Evolutionary conservation across 2,888 invertebrate species (phyloP), one percentile per base, ranked within the genome.

Genomic region (Cheilosia pagana): DNA sequence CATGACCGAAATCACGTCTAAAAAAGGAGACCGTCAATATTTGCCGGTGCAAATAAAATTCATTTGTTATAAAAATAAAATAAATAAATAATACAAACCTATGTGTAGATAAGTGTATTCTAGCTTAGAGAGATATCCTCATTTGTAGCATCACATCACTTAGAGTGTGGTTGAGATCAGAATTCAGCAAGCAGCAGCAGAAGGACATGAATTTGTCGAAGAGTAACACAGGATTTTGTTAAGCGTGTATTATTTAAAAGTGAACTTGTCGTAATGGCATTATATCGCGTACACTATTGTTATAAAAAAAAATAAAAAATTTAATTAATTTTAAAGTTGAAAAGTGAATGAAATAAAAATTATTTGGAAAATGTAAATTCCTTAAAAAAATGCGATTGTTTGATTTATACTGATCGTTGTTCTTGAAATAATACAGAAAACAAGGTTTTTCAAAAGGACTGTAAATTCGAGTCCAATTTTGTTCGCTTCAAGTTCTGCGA

Each of bases 101-200:
- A 41, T 23, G 60, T 76, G 59, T 76, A 76, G 68, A 60, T 52
- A 50, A 41, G 43, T 76, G 67, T 76, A 76, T 76, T 60, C 50
- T 76, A 76, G 76, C 68, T 76, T 68, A 62, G 3, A 55, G 3
- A 43, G 68, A 60, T 76, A 60, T 76, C 68, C 65, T 65, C 50
- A 43, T 39, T 16, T 21, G 65, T 43, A 41, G 41, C 14, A n/a
- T 45, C 43, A 45, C 43, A 8, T 16, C 6, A 7, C n/a, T 60
- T 60, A 10, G 23, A 55, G 39, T 45, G 23, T 53, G 45, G 12
- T 45, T n/a, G 25, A 55, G 28, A 67, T 12, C 35, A 25, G n/a
- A 53, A 23, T 23, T 19, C 45, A 57, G 35, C 21, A 35, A 12
- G n/a, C 1, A 7, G 43, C 43, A 55, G 53, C 28, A 19, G 23